Percentiles rank a stretch among this genome's conserved stretches.
Conservation (phyloP, 2,797 vertebrate species). For the Neosilurus hyrtlii region DNA sequence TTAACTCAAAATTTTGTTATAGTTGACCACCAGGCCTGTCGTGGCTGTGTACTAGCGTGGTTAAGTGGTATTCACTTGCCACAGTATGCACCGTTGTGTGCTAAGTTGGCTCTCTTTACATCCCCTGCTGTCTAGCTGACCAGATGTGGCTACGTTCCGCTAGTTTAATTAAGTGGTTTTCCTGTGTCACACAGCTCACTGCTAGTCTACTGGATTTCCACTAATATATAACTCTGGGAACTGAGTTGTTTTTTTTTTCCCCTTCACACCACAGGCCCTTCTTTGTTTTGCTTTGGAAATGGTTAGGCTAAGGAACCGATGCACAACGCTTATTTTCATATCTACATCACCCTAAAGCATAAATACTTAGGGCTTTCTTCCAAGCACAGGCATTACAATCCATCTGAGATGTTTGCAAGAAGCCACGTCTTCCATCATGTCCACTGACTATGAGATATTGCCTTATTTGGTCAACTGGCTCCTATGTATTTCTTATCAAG, state of each 20-base stretch:
- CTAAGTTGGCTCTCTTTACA: background rate
- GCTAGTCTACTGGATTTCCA: background rate
- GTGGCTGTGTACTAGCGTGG: background rate
- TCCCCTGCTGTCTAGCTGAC: background rate
- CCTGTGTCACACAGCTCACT: background rate
- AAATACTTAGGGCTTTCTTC: background rate
- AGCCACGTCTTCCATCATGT: too few relatives aligned
- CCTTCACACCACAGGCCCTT: background rate
- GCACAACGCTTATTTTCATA: background rate
- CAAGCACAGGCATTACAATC: background rate
- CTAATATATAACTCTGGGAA: background rate
- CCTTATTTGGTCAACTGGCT: background rate
- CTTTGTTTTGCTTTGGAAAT: background rate
- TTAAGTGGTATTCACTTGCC: background rate
- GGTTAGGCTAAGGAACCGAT: background rate
- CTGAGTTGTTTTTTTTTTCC: background rate
- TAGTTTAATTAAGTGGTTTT: conserved; percentile 13
- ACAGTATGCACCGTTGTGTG: background rate
- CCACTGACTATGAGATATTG: background rate
- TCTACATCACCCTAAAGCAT: background rate
- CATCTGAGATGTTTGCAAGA: too few relatives aligned
- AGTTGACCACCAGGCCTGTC: conserved; percentile 1
- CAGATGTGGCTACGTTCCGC: background rate
- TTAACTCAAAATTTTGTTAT: background rate
- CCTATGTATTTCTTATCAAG: background rate